Evolutionary conservation across 2,888 invertebrate genomes (phyloP).

Genomic region (Drosophila recens): DNA sequence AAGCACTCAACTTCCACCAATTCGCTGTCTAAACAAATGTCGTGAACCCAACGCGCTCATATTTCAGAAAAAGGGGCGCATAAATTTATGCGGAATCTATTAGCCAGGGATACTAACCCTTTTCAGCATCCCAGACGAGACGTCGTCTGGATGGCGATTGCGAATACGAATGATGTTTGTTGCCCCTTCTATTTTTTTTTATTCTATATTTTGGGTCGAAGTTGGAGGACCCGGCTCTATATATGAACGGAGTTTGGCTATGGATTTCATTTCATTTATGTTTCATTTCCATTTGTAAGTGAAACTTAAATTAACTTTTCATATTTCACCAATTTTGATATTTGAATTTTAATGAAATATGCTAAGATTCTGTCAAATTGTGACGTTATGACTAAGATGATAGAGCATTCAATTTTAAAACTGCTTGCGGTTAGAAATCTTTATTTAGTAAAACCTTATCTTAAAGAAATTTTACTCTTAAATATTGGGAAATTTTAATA

Average conservation of each 20-base stretch:
- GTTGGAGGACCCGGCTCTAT: conserved; percentile 17
- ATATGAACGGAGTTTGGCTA: conserved; percentile 39
- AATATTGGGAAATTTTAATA: no score
- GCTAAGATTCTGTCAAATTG: neutral
- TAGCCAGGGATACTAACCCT: conserved; percentile 68
- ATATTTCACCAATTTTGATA: conserved; percentile 72
- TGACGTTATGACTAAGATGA: neutral
- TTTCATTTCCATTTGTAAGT: conserved; percentile 81
- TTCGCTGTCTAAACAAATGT: conserved; percentile 78
- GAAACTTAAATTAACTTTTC: conserved; percentile 81
- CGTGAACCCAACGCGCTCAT: conserved; percentile 76
- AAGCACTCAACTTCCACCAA: conserved; percentile 21
- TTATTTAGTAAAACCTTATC: no score
- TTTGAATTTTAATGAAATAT: conserved; percentile 68
- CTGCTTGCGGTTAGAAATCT: no score
- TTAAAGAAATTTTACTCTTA: no score
- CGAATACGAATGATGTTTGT: conserved; percentile 64
- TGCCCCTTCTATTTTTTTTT: conserved; percentile 27
- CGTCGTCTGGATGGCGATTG: conserved; percentile 37
- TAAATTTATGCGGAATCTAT: conserved; percentile 81
- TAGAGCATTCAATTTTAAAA: neutral
- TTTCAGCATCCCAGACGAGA: conserved; percentile 66
- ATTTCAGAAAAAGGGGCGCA: conserved; percentile 81
- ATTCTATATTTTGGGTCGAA: conserved; percentile 40
- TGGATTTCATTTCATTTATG: conserved; percentile 67